phyloP scores from a whole-genome alignment of 92 coral and sea anemone species.

The Epizoanthus ramosus region DNA sequence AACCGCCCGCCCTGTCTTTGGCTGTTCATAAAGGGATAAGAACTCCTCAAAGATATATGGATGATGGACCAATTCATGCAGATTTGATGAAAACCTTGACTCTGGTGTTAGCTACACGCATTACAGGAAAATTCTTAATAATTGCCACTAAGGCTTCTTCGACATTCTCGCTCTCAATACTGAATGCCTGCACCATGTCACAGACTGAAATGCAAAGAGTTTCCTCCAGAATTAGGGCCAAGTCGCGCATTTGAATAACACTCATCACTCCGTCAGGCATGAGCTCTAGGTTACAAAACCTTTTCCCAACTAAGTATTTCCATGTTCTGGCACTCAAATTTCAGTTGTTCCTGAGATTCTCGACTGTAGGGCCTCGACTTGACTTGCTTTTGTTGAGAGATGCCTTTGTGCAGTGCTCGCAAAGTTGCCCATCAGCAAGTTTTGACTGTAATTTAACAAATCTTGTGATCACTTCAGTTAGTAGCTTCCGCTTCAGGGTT shows the following conservation, averaged over 20 bases:
- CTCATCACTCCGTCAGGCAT: constrained; percentile 27
- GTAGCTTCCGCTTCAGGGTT: constrained; percentile 22
- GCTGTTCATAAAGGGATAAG: neutral
- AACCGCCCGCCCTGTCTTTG: too few relatives aligned
- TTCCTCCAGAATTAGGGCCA: constrained; percentile 16
- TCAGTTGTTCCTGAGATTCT: constrained; percentile 9
- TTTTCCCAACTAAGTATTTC: constrained; percentile 18
- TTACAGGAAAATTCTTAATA: constrained; percentile 29
- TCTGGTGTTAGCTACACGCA: constrained; percentile 29
- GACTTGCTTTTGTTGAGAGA: constrained; percentile 29
- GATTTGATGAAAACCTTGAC: constrained; percentile 18
- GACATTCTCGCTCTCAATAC: constrained; percentile 19
- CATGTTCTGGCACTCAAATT: constrained; percentile 19
- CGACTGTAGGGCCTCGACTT: constrained; percentile 21
- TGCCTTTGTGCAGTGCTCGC: constrained; percentile 24
- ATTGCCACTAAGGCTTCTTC: constrained; percentile 11
- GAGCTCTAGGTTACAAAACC: constrained; percentile 29
- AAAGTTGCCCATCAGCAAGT: constrained; percentile 15
- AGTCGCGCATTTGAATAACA: neutral
- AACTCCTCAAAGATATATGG: constrained; percentile 11
- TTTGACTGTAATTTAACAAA: constrained; percentile 23
- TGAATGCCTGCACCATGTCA: constrained; percentile 27
- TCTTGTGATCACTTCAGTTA: constrained; percentile 22
- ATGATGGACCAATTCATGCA: constrained; percentile 13
- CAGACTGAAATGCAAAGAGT: constrained; percentile 15